Evolutionary conservation across 2,888 invertebrate species (phyloP).

Genomic region (Euclidia mi): DNA sequence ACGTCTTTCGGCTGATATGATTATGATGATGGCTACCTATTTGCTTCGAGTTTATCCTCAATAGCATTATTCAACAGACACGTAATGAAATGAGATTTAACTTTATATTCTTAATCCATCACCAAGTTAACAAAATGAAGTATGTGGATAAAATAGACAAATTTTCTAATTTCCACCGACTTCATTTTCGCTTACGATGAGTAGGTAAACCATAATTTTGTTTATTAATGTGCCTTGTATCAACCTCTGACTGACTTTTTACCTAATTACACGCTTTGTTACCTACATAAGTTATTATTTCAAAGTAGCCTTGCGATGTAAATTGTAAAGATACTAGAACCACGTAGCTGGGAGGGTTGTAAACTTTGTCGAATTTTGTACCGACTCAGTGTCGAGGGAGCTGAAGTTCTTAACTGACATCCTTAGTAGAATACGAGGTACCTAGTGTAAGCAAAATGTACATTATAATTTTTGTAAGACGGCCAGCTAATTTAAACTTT

Average conservation of each 20-base stretch:
- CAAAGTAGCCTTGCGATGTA: conserved; percentile 34
- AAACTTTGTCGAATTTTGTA: conserved; percentile 49
- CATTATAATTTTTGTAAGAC: conserved; percentile 22
- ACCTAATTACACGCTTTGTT: conserved; percentile 8
- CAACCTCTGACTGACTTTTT: not conserved
- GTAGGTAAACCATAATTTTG: not conserved
- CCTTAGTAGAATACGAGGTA: conserved; percentile 31
- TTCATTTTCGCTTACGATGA: too few species aligned
- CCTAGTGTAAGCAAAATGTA: conserved; percentile 21
- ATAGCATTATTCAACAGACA: too few species aligned
- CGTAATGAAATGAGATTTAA: too few species aligned
- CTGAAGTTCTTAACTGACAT: conserved; percentile 48
- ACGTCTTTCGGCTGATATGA: too few species aligned
- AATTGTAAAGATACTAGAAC: conserved; percentile 47
- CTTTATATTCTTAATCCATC: too few species aligned
- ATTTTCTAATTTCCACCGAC: too few species aligned
- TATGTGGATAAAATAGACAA: too few species aligned
- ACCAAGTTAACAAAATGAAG: too few species aligned
- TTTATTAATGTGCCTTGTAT: too few species aligned
- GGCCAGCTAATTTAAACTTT: conserved; percentile 18
- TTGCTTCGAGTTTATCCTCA: too few species aligned
- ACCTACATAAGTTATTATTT: conserved; percentile 33
- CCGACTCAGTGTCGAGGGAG: conserved; percentile 38
- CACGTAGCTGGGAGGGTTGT: conserved; percentile 37
- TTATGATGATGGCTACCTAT: too few species aligned